Conservation (phyloP, 2,113 vertebrate genomes). For the Paraplagusia blochii region DNA sequence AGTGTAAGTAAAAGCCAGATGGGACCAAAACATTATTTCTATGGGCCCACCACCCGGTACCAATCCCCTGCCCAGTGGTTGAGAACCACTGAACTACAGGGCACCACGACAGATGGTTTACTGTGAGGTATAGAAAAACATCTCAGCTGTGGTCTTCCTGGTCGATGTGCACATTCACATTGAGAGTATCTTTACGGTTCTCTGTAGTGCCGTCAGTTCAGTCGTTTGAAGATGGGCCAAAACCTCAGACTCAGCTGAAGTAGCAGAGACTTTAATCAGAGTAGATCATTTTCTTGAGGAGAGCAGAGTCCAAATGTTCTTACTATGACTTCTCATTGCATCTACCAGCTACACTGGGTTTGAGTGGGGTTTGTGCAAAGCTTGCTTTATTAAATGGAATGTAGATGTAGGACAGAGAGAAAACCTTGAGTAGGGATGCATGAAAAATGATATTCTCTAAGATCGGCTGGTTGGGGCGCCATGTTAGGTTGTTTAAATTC, state of each 20-base stretch:
- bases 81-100: no score
- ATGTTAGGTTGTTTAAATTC: no score
- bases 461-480: no score
- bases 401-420: no score
- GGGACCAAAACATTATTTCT: no score
- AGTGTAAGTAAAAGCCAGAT: no score
- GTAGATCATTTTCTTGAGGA: constrained; percentile 28
- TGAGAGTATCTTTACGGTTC: constrained; percentile 15
- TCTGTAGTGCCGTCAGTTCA: constrained; percentile 25
- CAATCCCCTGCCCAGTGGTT: no score
- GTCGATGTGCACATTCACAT: constrained; percentile 43
- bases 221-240: constrained; percentile 41
- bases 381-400: not conserved
- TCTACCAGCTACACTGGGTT: not conserved
- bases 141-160: constrained; percentile 8
- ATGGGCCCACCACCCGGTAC: no score
- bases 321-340: constrained; percentile 1
- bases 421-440: no score
- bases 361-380: not conserved
- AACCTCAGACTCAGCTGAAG: constrained; percentile 37
- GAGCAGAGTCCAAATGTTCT: constrained; percentile 7
- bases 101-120: constrained; percentile 23
- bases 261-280: constrained; percentile 18
- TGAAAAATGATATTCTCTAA: no score
- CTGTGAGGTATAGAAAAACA: constrained; percentile 42